phyloP scores from a whole-genome alignment of 2,797 vertebrate genomes.

The Gephyroberyx darwinii region DNA sequence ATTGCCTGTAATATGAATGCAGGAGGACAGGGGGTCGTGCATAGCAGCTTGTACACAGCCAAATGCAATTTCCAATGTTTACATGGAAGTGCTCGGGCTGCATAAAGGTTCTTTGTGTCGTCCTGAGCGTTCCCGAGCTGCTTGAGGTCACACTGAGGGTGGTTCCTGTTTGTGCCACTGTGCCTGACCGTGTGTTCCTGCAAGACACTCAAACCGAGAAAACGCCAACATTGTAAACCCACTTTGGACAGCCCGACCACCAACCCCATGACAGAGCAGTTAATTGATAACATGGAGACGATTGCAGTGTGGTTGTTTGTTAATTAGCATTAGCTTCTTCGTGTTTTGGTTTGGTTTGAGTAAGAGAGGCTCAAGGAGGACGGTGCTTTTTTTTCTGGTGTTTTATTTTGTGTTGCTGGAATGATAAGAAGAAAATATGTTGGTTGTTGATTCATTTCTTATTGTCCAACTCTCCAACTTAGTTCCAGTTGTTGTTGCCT shows the following conservation, averaged over 20 bases:
- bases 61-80: slow-evolving; percentile 67
- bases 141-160: slow-evolving; percentile 62
- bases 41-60: slow-evolving; percentile 21
- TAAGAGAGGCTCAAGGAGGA: not conserved
- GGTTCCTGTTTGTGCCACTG: slow-evolving; percentile 58
- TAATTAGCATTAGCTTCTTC: not conserved
- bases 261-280: slow-evolving; percentile 44
- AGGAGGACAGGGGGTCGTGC: slow-evolving; percentile 30
- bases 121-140: slow-evolving; percentile 58
- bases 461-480: not conserved
- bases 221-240: slow-evolving; percentile 30
- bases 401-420: slow-evolving; percentile 7
- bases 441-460: not conserved
- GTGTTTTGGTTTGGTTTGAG: slow-evolving; percentile 22
- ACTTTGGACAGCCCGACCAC: not conserved
- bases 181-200: slow-evolving; percentile 41
- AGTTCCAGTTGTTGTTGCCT: not conserved
- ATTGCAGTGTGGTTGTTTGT: slow-evolving; percentile 7
- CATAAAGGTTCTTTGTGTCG: slow-evolving; percentile 76
- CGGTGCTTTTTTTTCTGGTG: slow-evolving; percentile 18
- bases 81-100: slow-evolving; percentile 36
- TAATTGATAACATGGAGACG: slow-evolving; percentile 44
- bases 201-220: slow-evolving; percentile 20
- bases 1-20: slow-evolving; percentile 31
- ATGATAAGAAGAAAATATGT: not conserved